These are phyloP conservation scores for Acinonyx jubatus DNA, from an alignment of 2,113 vertebrate species.

Conservation along the genomic window DNA sequence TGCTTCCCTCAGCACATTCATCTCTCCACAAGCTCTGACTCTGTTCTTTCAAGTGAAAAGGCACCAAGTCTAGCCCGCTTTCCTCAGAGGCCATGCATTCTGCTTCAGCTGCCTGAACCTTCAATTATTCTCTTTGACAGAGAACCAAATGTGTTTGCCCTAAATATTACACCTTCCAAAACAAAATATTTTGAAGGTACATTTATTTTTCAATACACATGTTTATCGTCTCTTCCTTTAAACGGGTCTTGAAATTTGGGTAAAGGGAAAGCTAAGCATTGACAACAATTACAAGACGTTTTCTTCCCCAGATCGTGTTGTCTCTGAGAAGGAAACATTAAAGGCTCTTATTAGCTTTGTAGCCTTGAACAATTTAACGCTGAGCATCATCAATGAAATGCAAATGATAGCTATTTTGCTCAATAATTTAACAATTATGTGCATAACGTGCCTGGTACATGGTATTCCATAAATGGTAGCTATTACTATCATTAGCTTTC, in stretches of 20 bases:
- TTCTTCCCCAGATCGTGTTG: neutral
- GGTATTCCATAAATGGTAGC: neutral
- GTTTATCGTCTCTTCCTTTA: neutral
- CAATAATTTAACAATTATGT: neutral
- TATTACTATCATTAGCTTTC: neutral
- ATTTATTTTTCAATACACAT: neutral
- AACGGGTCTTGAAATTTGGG: neutral
- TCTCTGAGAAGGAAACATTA: neutral
- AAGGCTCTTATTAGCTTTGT: neutral
- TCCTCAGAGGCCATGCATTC: neutral
- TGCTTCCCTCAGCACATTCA: neutral
- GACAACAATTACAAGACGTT: neutral
- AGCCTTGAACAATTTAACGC: neutral
- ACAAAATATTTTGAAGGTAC: neutral
- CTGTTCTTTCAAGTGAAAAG: neutral
- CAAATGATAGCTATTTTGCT: neutral
- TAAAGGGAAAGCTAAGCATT: neutral
- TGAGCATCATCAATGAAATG: neutral
- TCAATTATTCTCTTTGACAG: neutral
- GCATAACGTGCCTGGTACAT: neutral
- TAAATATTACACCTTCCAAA: neutral
- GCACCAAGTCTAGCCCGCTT: neutral
- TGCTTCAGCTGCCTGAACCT: neutral
- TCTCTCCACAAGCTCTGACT: neutral
- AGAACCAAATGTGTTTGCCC: neutral